Evolutionary conservation across 2,888 invertebrate genomes (phyloP).

Genomic region (Gari tellinella): DNA sequence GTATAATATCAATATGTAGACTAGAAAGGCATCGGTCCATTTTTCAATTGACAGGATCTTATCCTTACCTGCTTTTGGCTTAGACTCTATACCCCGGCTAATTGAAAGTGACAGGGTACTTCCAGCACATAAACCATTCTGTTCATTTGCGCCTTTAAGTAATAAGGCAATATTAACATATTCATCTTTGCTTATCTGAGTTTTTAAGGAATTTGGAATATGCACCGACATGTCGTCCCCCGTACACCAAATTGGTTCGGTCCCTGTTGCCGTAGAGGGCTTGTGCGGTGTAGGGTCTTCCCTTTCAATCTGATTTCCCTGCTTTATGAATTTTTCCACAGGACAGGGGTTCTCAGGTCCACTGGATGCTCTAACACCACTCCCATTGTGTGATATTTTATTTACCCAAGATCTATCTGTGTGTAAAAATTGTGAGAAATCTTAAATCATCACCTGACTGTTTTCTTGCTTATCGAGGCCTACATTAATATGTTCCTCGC

Average conservation of each 20-base stretch:
- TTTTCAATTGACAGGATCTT: constrained; percentile 25
- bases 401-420: not conserved
- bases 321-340: no score
- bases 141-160: constrained; percentile 27
- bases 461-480: not conserved
- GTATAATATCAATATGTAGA: constrained; percentile 25
- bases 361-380: not conserved
- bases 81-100: constrained; percentile 16
- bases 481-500: no score
- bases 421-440: not conserved
- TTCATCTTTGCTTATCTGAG: constrained; percentile 20
- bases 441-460: not conserved
- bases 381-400: not conserved
- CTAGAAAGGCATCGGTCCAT: constrained; percentile 44
- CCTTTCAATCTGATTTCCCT: no score
- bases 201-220: constrained; percentile 20
- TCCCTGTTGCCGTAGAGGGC: no score
- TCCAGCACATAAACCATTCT: constrained; percentile 19
- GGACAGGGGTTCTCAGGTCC: not conserved
- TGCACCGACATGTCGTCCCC: constrained; percentile 21
- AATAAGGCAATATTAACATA: constrained; percentile 38
- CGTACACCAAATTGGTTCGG: not conserved
- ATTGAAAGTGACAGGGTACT: constrained; percentile 5
- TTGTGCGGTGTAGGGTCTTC: no score
- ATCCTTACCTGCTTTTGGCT: constrained; percentile 24